phyloP scores from a whole-genome alignment of 2,888 invertebrate species.

The Dryobotodes eremita region DNA sequence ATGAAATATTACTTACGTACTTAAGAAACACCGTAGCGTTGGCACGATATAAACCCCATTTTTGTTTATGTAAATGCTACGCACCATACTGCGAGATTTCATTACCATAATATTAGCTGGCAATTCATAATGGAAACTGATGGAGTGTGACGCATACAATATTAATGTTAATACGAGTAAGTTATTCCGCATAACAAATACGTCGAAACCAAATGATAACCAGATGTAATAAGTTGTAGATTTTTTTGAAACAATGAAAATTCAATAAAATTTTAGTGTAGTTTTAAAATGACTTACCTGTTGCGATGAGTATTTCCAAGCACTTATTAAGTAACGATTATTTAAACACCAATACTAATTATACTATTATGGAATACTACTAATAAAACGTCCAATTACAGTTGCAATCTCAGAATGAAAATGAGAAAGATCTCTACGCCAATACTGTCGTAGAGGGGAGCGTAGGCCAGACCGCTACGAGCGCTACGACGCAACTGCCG shows the following conservation, averaged over 20 bases:
- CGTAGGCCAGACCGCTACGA: constrained; percentile 76
- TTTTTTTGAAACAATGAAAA: constrained; percentile 2
- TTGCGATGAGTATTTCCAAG: constrained; percentile 60
- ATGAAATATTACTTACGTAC: constrained; percentile 62
- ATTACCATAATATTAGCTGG: constrained; percentile 64
- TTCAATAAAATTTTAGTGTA: background rate
- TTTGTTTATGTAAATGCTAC: constrained; percentile 63
- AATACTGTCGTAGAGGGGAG: constrained; percentile 64
- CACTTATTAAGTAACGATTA: constrained; percentile 62
- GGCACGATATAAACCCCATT: constrained; percentile 47
- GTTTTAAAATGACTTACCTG: constrained; percentile 61
- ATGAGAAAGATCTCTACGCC: constrained; percentile 65
- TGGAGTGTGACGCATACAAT: constrained; percentile 31
- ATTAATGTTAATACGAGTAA: constrained; percentile 1
- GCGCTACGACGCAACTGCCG: constrained; percentile 85
- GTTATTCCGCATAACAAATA: constrained; percentile 19
- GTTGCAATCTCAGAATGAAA: constrained; percentile 56
- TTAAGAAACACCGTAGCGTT: constrained; percentile 32
- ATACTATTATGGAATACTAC: constrained; percentile 25
- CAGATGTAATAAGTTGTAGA: background rate
- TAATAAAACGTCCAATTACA: constrained; percentile 54
- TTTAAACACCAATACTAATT: constrained; percentile 61
- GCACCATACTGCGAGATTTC: constrained; percentile 60
- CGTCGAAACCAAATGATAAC: constrained; percentile 30
- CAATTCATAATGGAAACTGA: constrained; percentile 37